Conservation (phyloP, 1,140 invertebrate genomes). For the Drosophila nikananu region DNA sequence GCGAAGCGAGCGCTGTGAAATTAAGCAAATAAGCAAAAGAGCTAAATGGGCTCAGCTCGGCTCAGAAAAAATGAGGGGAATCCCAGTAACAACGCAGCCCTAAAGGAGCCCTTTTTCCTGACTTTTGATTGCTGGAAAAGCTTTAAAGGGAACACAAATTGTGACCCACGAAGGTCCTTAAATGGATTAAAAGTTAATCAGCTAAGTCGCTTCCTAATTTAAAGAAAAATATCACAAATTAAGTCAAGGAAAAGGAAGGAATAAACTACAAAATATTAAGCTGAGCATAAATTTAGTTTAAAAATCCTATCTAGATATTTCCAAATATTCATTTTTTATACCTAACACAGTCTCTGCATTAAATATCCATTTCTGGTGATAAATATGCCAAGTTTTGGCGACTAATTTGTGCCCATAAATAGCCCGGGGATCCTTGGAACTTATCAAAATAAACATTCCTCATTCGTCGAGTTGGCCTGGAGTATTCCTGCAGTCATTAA, state of each 20-base stretch:
- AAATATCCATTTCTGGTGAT: neutral
- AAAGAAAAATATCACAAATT: neutral
- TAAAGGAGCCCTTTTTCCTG: conserved; percentile 25
- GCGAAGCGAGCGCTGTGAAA: conserved; percentile 64
- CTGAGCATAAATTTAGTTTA: neutral
- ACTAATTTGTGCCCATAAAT: conserved; percentile 1
- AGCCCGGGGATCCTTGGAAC: conserved; percentile 8
- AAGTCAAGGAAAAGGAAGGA: neutral
- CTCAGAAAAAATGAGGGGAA: neutral
- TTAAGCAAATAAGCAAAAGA: conserved; percentile 75
- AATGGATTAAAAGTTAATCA: neutral
- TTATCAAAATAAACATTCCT: conserved; percentile 28
- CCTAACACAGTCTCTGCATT: neutral
- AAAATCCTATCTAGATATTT: too few relatives aligned
- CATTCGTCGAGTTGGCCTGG: neutral
- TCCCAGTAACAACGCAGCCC: conserved; percentile 47
- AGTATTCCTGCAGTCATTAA: conserved; percentile 42
- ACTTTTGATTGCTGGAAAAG: conserved; percentile 54
- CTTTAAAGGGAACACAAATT: conserved; percentile 37
- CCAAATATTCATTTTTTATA: too few relatives aligned
- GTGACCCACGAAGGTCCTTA: too few relatives aligned
- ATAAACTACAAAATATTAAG: neutral
- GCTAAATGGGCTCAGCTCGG: conserved; percentile 20
- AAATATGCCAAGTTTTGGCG: conserved; percentile 2
- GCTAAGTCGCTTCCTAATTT: neutral